These are phyloP conservation scores for Anas bahamensis DNA, from an alignment of 2,797 vertebrate species.

Conservation along the genomic window DNA sequence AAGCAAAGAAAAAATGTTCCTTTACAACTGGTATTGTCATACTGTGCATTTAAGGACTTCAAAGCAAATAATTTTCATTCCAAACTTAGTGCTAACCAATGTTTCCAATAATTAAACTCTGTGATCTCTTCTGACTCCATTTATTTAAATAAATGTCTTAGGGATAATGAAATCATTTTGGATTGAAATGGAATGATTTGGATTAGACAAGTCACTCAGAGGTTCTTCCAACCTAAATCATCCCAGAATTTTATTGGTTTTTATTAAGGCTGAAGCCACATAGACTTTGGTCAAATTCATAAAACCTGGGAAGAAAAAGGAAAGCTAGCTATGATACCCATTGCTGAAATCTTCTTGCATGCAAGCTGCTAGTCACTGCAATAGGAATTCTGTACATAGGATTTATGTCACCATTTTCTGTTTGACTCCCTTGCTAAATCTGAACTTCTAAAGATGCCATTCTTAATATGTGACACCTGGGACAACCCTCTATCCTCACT, in stretches of 20 bases:
- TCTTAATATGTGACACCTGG: background rate
- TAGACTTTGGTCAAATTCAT: background rate
- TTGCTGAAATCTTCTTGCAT: background rate
- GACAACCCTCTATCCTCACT: background rate
- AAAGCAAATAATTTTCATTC: constrained; percentile 56
- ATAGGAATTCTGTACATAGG: background rate
- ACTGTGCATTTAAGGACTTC: constrained; percentile 31
- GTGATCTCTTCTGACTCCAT: constrained; percentile 45
- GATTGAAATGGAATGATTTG: constrained; percentile 41
- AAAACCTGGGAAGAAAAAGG: background rate
- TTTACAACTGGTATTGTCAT: constrained; percentile 46
- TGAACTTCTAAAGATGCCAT: background rate
- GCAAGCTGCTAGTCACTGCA: background rate
- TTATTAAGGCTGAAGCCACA: constrained; percentile 24
- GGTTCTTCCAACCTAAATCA: constrained; percentile 48
- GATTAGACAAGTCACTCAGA: constrained; percentile 39
- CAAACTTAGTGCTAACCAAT: constrained; percentile 43
- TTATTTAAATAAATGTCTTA: constrained; percentile 38
- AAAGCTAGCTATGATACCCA: background rate
- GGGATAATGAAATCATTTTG: constrained; percentile 59
- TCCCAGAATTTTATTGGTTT: constrained; percentile 20
- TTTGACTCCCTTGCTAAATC: background rate
- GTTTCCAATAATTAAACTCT: constrained; percentile 63
- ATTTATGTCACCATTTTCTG: background rate
- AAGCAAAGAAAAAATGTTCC: background rate